Percentiles rank a stretch among this genome's conserved stretches.
phyloP scores from a whole-genome alignment of 2,797 vertebrate species.

The Syndactyla subalaris region DNA sequence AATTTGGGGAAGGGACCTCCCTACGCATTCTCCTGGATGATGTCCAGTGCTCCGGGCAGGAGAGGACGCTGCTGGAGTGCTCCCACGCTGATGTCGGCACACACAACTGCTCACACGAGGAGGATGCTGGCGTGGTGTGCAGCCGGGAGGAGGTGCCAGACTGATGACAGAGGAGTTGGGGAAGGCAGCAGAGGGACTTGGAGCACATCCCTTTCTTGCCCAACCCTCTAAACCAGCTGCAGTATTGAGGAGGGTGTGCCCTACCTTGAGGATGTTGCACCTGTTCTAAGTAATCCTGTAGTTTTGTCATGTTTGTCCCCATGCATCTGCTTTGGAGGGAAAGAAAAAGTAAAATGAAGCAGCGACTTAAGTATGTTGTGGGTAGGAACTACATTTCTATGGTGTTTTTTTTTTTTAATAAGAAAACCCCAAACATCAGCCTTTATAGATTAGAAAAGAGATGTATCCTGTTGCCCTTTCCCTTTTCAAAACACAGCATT shows the following conservation, averaged over 20 bases:
- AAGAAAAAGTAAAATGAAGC: neutral
- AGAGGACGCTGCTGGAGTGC: constrained; percentile 87
- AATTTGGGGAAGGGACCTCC: constrained; percentile 86
- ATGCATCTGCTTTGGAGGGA: neutral
- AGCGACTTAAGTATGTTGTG: neutral
- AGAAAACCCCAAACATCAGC: neutral
- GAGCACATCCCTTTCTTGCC: neutral
- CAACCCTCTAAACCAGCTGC: neutral
- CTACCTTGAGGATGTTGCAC: neutral
- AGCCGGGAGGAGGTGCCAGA: constrained; percentile 63
- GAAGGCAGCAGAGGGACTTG: neutral
- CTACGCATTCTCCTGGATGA: constrained; percentile 90
- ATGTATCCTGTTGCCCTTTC: neutral
- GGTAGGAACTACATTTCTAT: neutral
- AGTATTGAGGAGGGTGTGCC: neutral
- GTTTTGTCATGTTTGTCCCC: neutral
- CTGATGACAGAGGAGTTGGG: neutral
- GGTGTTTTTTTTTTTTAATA: neutral
- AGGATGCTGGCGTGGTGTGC: constrained; percentile 91
- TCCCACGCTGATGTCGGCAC: constrained; percentile 79
- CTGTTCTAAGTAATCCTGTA: neutral
- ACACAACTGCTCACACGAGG: constrained; percentile 89
- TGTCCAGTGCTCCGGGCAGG: constrained; percentile 84
- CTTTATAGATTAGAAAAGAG: neutral
- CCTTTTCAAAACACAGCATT: neutral